phyloP scores from a whole-genome alignment of 2,888 invertebrate genomes.

The Nomada fucata region DNA sequence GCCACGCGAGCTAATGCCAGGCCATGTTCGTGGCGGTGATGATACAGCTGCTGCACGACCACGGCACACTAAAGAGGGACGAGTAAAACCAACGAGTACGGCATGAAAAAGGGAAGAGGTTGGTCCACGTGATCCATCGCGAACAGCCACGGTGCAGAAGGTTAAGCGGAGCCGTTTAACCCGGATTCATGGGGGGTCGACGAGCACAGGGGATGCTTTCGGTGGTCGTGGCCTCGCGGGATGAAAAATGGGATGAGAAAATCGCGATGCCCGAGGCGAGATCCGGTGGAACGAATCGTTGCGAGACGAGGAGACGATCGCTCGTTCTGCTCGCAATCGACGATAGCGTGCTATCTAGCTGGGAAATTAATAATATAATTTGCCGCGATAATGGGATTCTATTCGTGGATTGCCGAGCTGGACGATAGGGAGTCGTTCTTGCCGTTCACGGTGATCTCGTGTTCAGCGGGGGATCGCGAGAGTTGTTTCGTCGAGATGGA shows the following conservation, averaged over 20 bases:
- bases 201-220: slow-evolving; percentile 1
- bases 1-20: slow-evolving; percentile 74
- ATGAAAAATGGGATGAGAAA: not conserved
- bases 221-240: not conserved
- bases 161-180: slow-evolving; percentile 71
- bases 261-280: not conserved
- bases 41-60: slow-evolving; percentile 57
- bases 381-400: slow-evolving; percentile 49
- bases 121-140: slow-evolving; percentile 58
- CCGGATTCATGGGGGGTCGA: slow-evolving; percentile 49
- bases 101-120: not conserved
- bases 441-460: slow-evolving; percentile 19
- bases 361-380: slow-evolving; percentile 46
- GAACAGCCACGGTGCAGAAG: slow-evolving; percentile 60
- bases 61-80: slow-evolving; percentile 9
- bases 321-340: slow-evolving; percentile 33
- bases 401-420: slow-evolving; percentile 20
- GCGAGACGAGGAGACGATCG: not conserved
- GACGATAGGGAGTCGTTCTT: slow-evolving; percentile 30
- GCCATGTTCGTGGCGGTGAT: slow-evolving; percentile 61
- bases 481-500: slow-evolving; percentile 12
- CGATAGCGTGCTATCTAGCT: not conserved
- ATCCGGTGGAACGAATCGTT: slow-evolving; percentile 24
- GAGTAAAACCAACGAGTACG: not conserved
- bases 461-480: slow-evolving; percentile 21